phyloP scores from a whole-genome alignment of 2,888 invertebrate species.

The Aplocera efformata region DNA sequence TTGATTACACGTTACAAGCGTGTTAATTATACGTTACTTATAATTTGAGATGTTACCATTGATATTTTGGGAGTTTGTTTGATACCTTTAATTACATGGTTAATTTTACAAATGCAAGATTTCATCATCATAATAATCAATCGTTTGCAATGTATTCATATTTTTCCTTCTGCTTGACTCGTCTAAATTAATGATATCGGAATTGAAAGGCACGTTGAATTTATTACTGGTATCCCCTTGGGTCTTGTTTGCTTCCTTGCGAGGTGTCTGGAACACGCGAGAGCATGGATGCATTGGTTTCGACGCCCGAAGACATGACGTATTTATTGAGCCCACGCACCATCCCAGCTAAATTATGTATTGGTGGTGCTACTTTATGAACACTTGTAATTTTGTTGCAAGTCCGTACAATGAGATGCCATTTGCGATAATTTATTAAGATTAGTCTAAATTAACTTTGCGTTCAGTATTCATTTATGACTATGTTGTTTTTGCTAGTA shows the following conservation, averaged over 20 bases:
- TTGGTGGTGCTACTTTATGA: conserved; percentile 29
- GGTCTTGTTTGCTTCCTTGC: conserved; percentile 60
- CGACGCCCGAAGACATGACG: conserved; percentile 59
- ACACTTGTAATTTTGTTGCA: conserved; percentile 31
- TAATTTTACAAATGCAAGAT: conserved; percentile 11
- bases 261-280: conserved; percentile 58
- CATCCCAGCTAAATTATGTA: conserved; percentile 31
- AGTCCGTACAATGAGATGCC: conserved; percentile 18
- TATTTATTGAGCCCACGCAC: conserved; percentile 49
- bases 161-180: conserved; percentile 10
- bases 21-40: conserved; percentile 69
- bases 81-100: conserved; percentile 36
- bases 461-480: neutral
- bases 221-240: conserved; percentile 65
- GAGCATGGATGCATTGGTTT: conserved; percentile 43
- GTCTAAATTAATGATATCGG: conserved; percentile 54
- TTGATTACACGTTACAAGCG: conserved; percentile 68
- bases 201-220: conserved; percentile 57
- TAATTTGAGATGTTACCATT: conserved; percentile 51
- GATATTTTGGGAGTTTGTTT: conserved; percentile 37
- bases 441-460: conserved; percentile 14
- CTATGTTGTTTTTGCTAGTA: conserved; percentile 1
- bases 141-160: neutral
- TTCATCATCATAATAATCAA: conserved; percentile 24
- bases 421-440: conserved; percentile 19